Evolutionary conservation across 1,140 invertebrate species (phyloP).

Genomic region (Caenorhabditis remanei): DNA sequence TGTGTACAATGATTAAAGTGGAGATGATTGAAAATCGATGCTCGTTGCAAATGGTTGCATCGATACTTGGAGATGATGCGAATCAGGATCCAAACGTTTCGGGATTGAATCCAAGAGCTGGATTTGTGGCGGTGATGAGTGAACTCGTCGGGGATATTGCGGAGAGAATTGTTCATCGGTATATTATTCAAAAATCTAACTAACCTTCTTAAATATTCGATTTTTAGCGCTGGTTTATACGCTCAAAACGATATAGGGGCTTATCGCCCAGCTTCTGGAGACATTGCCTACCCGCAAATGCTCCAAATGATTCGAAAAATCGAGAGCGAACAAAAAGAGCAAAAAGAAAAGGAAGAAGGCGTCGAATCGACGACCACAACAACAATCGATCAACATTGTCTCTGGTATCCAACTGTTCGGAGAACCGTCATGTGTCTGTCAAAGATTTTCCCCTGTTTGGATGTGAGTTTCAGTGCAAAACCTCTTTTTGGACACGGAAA

Average conservation of each 20-base stretch:
- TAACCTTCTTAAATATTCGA: not conserved
- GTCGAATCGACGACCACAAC: not conserved
- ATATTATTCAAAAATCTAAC: not conserved
- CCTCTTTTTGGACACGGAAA: not conserved
- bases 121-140: conserved; percentile 86
- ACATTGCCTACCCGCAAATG: conserved; percentile 96
- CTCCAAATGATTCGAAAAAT: conserved; percentile 89
- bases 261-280: conserved; percentile 88
- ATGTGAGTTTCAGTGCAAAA: conserved; percentile 80
- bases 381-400: conserved; percentile 84
- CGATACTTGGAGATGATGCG: conserved; percentile 57
- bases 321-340: conserved; percentile 61
- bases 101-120: conserved; percentile 71
- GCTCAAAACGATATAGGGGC: conserved; percentile 89
- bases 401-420: conserved; percentile 98
- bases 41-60: conserved; percentile 42
- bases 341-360: not conserved
- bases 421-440: conserved; percentile 93
- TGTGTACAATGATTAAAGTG: conserved; percentile 89
- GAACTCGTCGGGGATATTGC: conserved; percentile 95
- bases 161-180: conserved; percentile 92
- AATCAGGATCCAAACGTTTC: not conserved
- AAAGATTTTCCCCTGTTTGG: conserved; percentile 93
- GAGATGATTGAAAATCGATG: conserved; percentile 91
- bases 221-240: conserved; percentile 87